Evolutionary conservation across 2,797 vertebrate species (phyloP).

Genomic region (Discoglossus pictus): DNA sequence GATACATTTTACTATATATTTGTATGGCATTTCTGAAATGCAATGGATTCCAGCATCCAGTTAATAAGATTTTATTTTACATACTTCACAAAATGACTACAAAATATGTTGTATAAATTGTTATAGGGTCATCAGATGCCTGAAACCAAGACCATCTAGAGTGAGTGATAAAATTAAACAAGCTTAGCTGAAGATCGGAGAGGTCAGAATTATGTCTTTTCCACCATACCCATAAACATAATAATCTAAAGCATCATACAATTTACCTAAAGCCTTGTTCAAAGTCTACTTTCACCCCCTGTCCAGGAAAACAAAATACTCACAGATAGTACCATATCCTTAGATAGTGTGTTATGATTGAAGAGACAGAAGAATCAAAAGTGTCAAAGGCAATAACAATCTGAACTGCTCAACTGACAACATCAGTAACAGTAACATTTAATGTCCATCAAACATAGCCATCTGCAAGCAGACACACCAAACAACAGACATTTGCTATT

Average conservation of each 20-base stretch:
- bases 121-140: background rate
- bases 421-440: conserved; percentile 46
- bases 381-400: conserved; percentile 47
- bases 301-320: conserved; percentile 22
- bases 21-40: too few species aligned
- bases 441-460: conserved; percentile 42
- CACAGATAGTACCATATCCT: conserved; percentile 36
- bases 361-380: conserved; percentile 47
- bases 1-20: too few species aligned
- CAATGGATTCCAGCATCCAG: too few species aligned
- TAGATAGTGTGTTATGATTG: conserved; percentile 45
- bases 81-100: too few species aligned
- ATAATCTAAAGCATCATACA: background rate
- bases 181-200: background rate
- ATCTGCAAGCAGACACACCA: conserved; percentile 39
- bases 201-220: background rate
- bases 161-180: conserved; percentile 9
- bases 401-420: conserved; percentile 47
- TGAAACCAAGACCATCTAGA: conserved; percentile 16
- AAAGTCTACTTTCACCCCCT: conserved; percentile 17
- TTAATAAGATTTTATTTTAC: too few species aligned
- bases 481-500: too few species aligned
- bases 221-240: conserved; percentile 21
- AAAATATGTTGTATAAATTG: background rate
- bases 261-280: background rate